Percentiles rank a stretch among this genome's conserved stretches.
Conservation (phyloP, 2,113 vertebrate species). For the Chloroceryle aenea region DNA sequence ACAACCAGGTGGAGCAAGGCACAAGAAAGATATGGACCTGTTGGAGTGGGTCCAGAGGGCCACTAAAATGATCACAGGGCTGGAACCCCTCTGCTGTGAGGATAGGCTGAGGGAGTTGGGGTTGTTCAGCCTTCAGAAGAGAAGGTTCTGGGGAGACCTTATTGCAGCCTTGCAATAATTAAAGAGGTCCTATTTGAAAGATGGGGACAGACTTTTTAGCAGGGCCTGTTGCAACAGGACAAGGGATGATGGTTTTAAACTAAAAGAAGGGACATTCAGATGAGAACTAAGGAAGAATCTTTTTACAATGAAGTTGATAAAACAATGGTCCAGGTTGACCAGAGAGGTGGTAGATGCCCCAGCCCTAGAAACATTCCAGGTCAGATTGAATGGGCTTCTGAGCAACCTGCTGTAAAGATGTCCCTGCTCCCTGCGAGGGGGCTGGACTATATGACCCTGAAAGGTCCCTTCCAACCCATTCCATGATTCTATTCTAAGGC, state of each 20-base stretch:
- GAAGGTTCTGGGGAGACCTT: neutral
- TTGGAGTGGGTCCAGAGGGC: neutral
- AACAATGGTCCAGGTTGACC: neutral
- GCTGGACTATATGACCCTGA: neutral
- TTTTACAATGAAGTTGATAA: neutral
- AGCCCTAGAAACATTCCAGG: neutral
- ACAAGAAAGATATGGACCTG: neutral
- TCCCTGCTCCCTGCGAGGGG: neutral
- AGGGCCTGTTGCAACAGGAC: neutral
- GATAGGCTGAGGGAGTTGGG: neutral
- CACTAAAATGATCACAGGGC: neutral
- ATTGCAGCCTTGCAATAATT: neutral
- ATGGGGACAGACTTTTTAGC: neutral
- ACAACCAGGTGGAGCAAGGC: fast-evolving
- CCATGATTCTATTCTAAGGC: neutral
- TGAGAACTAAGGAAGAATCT: neutral
- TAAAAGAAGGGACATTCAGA: neutral
- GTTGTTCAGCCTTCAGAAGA: neutral
- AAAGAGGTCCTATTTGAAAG: neutral
- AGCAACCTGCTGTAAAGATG: neutral
- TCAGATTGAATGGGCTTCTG: neutral
- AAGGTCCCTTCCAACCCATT: neutral
- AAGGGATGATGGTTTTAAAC: neutral
- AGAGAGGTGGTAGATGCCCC: neutral
- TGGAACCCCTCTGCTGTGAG: neutral